These are phyloP conservation scores for Helleia helle DNA, from an alignment of 2,888 invertebrate genomes.

Conservation along the genomic window DNA sequence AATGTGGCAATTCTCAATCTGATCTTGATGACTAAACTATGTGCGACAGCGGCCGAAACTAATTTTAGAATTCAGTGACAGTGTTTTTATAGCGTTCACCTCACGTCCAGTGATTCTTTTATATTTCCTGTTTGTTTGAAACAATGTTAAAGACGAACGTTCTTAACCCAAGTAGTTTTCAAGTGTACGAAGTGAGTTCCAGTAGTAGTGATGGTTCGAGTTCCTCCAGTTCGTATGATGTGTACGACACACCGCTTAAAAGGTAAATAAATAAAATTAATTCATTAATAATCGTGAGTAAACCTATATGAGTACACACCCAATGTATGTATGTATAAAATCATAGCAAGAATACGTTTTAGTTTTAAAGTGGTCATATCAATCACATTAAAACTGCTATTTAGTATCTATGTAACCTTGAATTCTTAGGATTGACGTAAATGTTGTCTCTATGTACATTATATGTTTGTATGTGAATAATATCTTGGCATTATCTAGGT, in stretches of 20 bases:
- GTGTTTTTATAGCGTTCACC: constrained; percentile 34
- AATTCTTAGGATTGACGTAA: too few relatives aligned
- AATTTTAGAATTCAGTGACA: constrained; percentile 61
- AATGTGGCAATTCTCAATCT: constrained; percentile 23
- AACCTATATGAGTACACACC: too few relatives aligned
- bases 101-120: constrained; percentile 24
- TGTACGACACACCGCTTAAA: constrained; percentile 45
- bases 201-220: constrained; percentile 48
- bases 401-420: too few relatives aligned
- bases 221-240: constrained; percentile 44
- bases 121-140: too few relatives aligned
- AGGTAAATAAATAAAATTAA: constrained; percentile 30
- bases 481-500: too few relatives aligned
- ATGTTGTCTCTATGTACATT: too few relatives aligned
- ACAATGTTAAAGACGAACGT: constrained; percentile 26
- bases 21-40: constrained; percentile 42
- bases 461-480: too few relatives aligned
- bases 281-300: not conserved
- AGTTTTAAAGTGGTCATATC: too few relatives aligned
- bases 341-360: too few relatives aligned
- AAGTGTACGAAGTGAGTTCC: constrained; percentile 40
- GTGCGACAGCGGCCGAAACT: constrained; percentile 32
- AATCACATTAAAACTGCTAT: too few relatives aligned
- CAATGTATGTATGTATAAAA: too few relatives aligned
- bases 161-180: constrained; percentile 41